A percentile compares a stretch with the other conserved stretches of the same genome.
phyloP scores from a whole-genome alignment of 2,888 invertebrate genomes.

The Drosophila anceps region DNA sequence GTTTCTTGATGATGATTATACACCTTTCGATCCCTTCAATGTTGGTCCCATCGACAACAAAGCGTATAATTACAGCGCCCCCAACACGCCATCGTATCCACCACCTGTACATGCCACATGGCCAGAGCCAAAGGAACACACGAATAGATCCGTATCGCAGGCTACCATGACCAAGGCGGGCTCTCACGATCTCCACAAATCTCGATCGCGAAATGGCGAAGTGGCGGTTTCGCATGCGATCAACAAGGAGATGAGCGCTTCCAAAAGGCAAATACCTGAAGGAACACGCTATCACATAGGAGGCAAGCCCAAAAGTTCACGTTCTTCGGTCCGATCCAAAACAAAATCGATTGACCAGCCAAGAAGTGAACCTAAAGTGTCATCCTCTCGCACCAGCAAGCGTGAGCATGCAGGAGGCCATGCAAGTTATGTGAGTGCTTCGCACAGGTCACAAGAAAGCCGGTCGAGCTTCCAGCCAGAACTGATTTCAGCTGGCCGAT shows the following conservation, averaged over 20 bases:
- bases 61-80: background rate
- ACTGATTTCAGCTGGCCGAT: background rate
- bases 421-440: background rate
- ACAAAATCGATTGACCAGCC: slow-evolving; percentile 1
- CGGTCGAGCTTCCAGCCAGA: background rate
- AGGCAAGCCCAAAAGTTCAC: background rate
- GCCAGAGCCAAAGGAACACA: slow-evolving; percentile 32
- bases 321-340: background rate
- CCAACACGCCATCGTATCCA: background rate
- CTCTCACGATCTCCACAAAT: background rate
- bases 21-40: slow-evolving; percentile 57
- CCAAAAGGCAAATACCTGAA: slow-evolving; percentile 33
- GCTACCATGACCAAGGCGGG: slow-evolving; percentile 16
- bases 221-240: slow-evolving; percentile 53
- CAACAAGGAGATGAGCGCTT: slow-evolving; percentile 48
- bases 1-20: slow-evolving; percentile 42
- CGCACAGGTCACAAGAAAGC: background rate
- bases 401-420: slow-evolving; percentile 7
- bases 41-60: slow-evolving; percentile 37
- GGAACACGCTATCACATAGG: slow-evolving; percentile 41
- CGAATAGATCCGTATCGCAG: slow-evolving; percentile 42
- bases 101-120: slow-evolving; percentile 10
- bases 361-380: background rate
- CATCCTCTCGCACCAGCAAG: background rate
- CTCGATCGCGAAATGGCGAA: slow-evolving; percentile 40